A percentile compares a stretch with the other conserved stretches of the same genome.
These are phyloP conservation scores for Chrysolina americana DNA, from an alignment of 2,888 invertebrate genomes.

Conservation along the genomic window DNA sequence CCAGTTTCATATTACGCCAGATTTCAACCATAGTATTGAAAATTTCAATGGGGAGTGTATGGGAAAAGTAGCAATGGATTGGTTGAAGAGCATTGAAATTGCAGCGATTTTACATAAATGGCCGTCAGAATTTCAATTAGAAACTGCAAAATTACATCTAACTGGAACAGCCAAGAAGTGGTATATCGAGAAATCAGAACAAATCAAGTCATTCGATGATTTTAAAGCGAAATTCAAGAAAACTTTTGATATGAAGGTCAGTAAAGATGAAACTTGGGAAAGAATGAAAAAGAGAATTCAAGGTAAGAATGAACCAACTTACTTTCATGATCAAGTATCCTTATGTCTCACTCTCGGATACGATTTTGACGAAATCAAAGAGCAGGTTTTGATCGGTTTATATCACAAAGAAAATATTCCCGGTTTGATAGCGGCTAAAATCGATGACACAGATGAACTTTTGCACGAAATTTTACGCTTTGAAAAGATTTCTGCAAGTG, in stretches of 20 bases:
- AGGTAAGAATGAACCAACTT: slow-evolving; percentile 15
- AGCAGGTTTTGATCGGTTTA: background rate
- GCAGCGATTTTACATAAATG: too few relatives aligned
- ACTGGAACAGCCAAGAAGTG: background rate
- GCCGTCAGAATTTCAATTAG: too few relatives aligned
- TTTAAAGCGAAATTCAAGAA: background rate
- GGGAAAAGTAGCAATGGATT: too few relatives aligned
- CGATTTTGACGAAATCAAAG: background rate
- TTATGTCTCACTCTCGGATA: background rate
- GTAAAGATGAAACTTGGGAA: background rate
- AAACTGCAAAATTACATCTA: too few relatives aligned
- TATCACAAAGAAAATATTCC: background rate
- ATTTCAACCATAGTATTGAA: too few relatives aligned
- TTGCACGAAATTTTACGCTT: background rate
- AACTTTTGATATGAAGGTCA: background rate
- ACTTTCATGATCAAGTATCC: background rate
- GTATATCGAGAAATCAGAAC: background rate
- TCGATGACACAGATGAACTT: background rate
- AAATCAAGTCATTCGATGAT: background rate
- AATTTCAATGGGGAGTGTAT: too few relatives aligned
- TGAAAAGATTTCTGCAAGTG: background rate
- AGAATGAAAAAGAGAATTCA: slow-evolving; percentile 22
- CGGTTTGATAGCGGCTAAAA: background rate
- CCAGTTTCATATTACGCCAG: background rate
- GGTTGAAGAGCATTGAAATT: too few relatives aligned